Conservation (phyloP, 1,140 invertebrate species). For the Gyrodactylus salaris region DNA sequence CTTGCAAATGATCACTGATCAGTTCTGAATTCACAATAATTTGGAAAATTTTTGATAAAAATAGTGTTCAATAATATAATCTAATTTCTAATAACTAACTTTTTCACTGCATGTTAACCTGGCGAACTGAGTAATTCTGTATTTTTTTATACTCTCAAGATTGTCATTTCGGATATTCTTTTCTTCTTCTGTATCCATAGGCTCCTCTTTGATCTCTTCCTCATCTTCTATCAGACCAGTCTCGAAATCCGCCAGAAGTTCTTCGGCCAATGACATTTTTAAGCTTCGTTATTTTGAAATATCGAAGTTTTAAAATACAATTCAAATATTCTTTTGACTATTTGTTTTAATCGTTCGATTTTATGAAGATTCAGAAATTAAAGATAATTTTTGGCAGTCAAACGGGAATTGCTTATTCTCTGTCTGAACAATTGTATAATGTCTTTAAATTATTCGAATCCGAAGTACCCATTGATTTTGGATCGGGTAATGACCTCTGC, state of each 20-base stretch:
- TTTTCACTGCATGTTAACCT: background rate
- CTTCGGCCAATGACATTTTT: conserved; percentile 5
- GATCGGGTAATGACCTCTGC: no score
- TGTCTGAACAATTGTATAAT: no score
- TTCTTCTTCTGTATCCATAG: background rate
- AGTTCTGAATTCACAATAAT: background rate
- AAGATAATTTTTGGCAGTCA: background rate
- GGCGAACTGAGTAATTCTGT: background rate
- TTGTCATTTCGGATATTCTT: background rate
- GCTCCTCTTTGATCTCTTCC: background rate
- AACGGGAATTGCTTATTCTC: background rate
- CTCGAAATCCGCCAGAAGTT: conserved; percentile 6
- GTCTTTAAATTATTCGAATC: no score
- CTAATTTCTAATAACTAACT: background rate
- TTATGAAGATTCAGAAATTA: background rate
- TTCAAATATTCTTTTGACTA: background rate
- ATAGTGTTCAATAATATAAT: background rate
- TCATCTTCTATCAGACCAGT: background rate
- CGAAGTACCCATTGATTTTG: no score
- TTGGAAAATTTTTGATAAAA: background rate
- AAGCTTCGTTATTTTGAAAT: background rate
- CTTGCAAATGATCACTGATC: background rate
- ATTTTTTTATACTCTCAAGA: background rate
- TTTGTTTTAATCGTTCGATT: background rate
- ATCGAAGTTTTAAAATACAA: background rate